Conservation (phyloP, 2,888 invertebrate species). For the Nasonovia ribisnigri region DNA sequence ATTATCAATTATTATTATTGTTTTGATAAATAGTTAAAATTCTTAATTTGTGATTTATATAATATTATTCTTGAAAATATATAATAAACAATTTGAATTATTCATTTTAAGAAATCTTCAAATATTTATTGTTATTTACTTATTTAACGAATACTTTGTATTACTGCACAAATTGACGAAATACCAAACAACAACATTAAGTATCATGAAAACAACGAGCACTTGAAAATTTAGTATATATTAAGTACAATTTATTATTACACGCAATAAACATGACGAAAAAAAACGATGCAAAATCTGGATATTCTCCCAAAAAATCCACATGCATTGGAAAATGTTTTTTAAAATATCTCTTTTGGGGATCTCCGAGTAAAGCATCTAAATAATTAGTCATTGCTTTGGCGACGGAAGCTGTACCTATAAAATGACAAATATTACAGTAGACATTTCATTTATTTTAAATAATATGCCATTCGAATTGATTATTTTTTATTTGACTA, state of each 20-base stretch:
- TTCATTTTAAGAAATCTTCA: background rate
- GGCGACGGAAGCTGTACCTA: constrained; percentile 84
- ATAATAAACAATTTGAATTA: background rate
- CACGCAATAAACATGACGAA: constrained; percentile 37
- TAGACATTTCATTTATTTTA: background rate
- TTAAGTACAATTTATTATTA: constrained; percentile 1
- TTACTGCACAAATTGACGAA: background rate
- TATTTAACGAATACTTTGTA: background rate
- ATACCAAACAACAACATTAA: background rate
- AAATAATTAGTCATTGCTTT: constrained; percentile 81
- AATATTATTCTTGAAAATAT: background rate
- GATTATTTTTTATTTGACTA: background rate
- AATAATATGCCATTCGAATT: background rate
- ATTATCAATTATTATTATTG: background rate
- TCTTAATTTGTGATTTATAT: background rate
- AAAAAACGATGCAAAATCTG: constrained; percentile 71
- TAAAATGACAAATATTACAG: background rate
- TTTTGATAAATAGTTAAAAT: background rate
- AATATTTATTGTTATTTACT: background rate
- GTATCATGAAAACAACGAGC: background rate
- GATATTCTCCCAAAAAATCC: constrained; percentile 77
- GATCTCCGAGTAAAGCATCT: constrained; percentile 76
- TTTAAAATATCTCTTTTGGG: constrained; percentile 74
- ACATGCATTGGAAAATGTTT: constrained; percentile 76
- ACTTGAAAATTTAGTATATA: background rate